A percentile compares a stretch with the other conserved stretches of the same genome.
These are phyloP conservation scores for Hoplostethus atlanticus DNA, from an alignment of 2,797 vertebrate genomes.

Conservation along the genomic window DNA sequence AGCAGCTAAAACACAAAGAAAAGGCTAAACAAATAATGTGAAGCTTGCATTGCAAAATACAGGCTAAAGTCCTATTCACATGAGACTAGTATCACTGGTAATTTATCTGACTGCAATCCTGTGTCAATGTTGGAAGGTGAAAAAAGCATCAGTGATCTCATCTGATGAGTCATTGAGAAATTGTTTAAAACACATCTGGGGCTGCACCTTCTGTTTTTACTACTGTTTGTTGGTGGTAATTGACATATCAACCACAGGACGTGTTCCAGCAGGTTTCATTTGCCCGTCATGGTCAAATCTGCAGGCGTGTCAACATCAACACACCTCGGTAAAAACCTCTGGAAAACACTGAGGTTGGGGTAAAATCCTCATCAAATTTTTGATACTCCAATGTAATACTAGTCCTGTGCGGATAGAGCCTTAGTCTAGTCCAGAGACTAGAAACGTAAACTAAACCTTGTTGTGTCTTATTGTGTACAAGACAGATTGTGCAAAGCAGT, in stretches of 20 bases:
- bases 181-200: too few species aligned
- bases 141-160: not conserved
- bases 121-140: not conserved
- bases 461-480: not conserved
- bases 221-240: not conserved
- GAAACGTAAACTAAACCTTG: not conserved
- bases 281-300: not conserved
- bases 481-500: slow-evolving; percentile 25
- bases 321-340: not conserved
- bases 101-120: not conserved
- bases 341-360: not conserved
- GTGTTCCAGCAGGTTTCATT: not conserved
- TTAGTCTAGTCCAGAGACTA: slow-evolving; percentile 10
- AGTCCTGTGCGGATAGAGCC: slow-evolving; percentile 1
- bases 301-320: not conserved
- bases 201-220: not conserved
- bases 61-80: slow-evolving; percentile 16
- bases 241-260: too few species aligned
- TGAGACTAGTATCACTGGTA: not conserved
- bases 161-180: not conserved
- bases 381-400: not conserved
- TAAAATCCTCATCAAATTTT: not conserved
- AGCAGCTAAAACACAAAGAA: not conserved
- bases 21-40: not conserved
- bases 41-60: slow-evolving; percentile 13